Base-by-base conservation (phyloP, 92 coral and sea anemone genomes). In the Zoanthus gigantus region DNA sequence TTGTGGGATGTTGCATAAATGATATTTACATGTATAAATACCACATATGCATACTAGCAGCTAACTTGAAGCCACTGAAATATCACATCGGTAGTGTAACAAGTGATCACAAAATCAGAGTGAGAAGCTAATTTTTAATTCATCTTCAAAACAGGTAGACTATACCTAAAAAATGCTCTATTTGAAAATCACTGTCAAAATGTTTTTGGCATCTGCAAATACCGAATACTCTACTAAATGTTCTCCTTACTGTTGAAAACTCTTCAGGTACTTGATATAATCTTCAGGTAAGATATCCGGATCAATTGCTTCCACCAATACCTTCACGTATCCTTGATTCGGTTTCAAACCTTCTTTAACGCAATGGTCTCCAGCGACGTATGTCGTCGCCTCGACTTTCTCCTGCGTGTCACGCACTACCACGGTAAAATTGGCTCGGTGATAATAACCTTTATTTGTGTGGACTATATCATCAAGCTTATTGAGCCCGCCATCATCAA, bases 381-480 rank as follows among this genome's bases (percentile, higher is more conserved):
- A 77, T 10, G 82, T 77, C 4, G 82, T 77, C 34, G 82, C 82
- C 44, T 77, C 82, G 23, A 77, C 42, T 48, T 77, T 77, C 82
- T 77, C 82, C n/a, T 77, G 66, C 17, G 82, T 77, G 47, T 54
- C 82, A 30, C 68, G 68, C 82, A 77, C 31, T 47, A 77, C 68
- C 0, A 77, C 82, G 42, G 82, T 77, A 16, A 29, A 77, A 54
- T 54, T 77, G 68, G 82, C 82, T 54, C 82, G 82, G 37, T 77
- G 82, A 1, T 77, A 77, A 37, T 77, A 77, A 7, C 82, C 82
- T 15, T 77, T 77, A 28, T 31, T 77, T 23, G 82, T 77, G 48
- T 77, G 82, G 3, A 77, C 82, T 54, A 77, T 54, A 32, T 77
- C 82, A 23, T 77, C 82, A 52, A 77, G 82, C 48, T 77, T 77